Evolutionary conservation across 2,113 vertebrate genomes (phyloP).

Genomic region (Passerina amoena): DNA sequence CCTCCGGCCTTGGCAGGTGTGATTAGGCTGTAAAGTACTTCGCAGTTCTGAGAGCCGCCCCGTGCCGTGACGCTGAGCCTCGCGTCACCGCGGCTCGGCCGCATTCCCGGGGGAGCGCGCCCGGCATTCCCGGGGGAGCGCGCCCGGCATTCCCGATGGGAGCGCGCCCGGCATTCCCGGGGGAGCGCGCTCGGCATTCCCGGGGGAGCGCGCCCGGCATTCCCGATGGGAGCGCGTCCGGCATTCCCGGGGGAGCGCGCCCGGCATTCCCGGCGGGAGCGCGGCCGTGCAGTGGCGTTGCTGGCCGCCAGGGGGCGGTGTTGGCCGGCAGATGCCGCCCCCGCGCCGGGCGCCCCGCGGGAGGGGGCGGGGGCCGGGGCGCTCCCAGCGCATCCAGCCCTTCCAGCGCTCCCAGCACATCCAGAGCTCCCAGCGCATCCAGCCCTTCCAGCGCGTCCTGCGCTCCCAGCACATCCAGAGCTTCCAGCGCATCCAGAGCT

Average conservation of each 20-base stretch:
- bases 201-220: no score
- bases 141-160: no score
- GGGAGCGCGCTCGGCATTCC: background rate
- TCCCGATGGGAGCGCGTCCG: background rate
- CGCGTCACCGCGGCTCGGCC: background rate
- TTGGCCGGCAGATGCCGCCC: constrained; percentile 59
- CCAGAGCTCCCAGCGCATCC: background rate
- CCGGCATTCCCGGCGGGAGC: no score
- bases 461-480: rapidly evolving
- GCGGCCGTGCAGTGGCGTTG: background rate
- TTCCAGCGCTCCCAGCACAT: rapidly evolving
- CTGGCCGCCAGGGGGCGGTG: constrained; percentile 67
- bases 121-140: background rate
- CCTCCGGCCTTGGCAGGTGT: background rate
- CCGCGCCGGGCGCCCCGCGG: background rate
- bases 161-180: no score
- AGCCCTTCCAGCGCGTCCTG: background rate
- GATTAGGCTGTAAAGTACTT: background rate
- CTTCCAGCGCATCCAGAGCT: rapidly evolving
- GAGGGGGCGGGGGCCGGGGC: background rate
- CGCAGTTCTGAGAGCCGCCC: background rate
- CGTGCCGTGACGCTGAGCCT: background rate
- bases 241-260: no score
- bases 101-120: background rate
- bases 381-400: background rate